Evolutionary conservation across 2,797 vertebrate species (phyloP).

Genomic region (Urocyon cinereoargenteus): DNA sequence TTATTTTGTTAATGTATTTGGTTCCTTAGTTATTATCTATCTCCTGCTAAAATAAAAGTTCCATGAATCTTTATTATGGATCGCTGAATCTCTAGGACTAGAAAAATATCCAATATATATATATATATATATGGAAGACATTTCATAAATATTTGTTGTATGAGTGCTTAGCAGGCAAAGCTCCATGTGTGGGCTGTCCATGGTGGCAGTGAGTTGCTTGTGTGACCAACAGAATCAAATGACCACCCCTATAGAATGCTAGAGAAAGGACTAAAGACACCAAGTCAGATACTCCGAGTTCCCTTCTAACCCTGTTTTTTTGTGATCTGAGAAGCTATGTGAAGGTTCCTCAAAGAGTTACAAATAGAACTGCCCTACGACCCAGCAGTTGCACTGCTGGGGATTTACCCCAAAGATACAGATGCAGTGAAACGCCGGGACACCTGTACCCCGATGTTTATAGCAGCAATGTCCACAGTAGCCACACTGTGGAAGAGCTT

Average conservation of each 20-base stretch:
- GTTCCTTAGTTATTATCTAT: neutral
- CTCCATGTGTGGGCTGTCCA: neutral
- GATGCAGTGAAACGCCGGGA: too few relatives aligned
- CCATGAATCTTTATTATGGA: neutral
- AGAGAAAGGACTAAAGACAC: neutral
- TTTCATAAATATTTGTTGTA: neutral
- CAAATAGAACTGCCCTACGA: too few relatives aligned
- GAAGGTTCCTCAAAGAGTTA: too few relatives aligned
- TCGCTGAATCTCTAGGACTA: neutral
- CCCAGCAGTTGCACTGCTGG: too few relatives aligned
- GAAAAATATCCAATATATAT: neutral
- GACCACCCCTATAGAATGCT: neutral
- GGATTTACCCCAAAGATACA: too few relatives aligned
- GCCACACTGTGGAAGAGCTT: too few relatives aligned
- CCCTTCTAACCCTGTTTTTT: neutral
- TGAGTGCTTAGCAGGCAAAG: neutral
- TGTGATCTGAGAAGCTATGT: neutral
- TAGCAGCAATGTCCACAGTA: too few relatives aligned
- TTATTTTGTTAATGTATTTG: neutral
- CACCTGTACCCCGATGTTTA: accelerated
- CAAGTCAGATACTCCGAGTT: neutral
- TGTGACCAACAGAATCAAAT: neutral
- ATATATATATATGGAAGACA: neutral
- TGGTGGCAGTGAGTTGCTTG: neutral
- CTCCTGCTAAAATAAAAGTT: neutral